Evolutionary conservation across 2,113 vertebrate species (phyloP), one percentile per base, ranked within the genome.

Genomic region (Hemiscyllium ocellatum): DNA sequence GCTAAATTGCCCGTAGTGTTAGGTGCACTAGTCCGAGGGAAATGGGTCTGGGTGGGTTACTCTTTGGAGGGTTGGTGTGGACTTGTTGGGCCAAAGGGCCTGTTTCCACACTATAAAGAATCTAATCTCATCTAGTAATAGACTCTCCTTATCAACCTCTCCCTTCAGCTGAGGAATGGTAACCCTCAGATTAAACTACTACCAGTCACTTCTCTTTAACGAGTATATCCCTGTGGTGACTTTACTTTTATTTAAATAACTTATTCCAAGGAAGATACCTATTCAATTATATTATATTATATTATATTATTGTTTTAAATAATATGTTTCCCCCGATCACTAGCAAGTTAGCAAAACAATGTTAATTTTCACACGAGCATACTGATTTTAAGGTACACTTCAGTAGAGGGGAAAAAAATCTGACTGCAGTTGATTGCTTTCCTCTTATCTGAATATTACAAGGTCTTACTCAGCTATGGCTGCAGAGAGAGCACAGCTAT

Each of bases 401-500:
- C 37, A 7, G 76, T 37, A 87, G 20, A 87, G 29, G 26, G 87
- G 33, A 90, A 61, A 24, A 56, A 33, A 20, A 80, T 22, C 52
- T 33, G 52, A 61, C 20, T 50, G 8, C 33, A 91, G 29, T 91
- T 65, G 26, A 20, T 20, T 37, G 56, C 61, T 5, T 22, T 66
- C 61, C 19, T 83, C 17, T 83, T 37, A 50, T 22, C 19, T 76
- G 1, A 72, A 95, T 69, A 72, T 72, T 72, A 47, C 24, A 96
- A 78, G 20, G 96, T 96, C 98, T 96, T 97, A 99, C 99, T 98
- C 97, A 24, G 98, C 98, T 96, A 98, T 98, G 96, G 97, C 98
- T 69, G 96, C 97, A 47, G 96, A 97, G 65, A 99, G 97, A 91
- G 96, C 96, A 65, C 97, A 97, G 96, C 98, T 98, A 37, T 99